These are phyloP conservation scores for Pelobates fuscus DNA, from an alignment of 2,113 vertebrate genomes.

Conservation along the genomic window DNA sequence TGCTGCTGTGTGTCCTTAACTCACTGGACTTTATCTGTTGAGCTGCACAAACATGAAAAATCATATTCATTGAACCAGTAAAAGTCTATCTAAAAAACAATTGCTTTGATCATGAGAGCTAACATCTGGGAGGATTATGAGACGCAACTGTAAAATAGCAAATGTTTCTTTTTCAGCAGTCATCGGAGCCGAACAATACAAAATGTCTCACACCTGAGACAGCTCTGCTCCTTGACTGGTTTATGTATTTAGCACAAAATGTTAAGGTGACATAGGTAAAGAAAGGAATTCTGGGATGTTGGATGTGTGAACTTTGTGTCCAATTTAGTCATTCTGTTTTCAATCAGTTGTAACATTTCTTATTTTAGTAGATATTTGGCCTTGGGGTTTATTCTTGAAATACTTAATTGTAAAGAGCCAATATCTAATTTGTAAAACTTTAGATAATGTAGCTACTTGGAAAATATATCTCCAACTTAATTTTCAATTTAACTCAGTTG, in stretches of 20 bases:
- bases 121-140: not conserved
- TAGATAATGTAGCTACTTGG: too few relatives aligned
- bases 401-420: too few relatives aligned
- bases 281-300: not conserved
- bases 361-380: too few relatives aligned
- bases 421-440: too few relatives aligned
- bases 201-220: not conserved
- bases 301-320: too few relatives aligned
- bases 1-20: not conserved
- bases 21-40: not conserved
- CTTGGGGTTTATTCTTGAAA: too few relatives aligned
- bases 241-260: not conserved
- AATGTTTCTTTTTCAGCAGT: not conserved
- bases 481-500: too few relatives aligned
- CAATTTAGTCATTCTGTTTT: too few relatives aligned
- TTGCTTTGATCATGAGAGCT: not conserved
- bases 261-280: not conserved
- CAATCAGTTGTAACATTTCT: too few relatives aligned
- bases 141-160: not conserved
- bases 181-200: not conserved
- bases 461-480: too few relatives aligned
- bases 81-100: not conserved
- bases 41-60: not conserved
- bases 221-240: not conserved
- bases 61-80: not conserved